These are phyloP conservation scores for Papilio elwesi DNA, from an alignment of 2,888 invertebrate genomes.

Conservation along the genomic window DNA sequence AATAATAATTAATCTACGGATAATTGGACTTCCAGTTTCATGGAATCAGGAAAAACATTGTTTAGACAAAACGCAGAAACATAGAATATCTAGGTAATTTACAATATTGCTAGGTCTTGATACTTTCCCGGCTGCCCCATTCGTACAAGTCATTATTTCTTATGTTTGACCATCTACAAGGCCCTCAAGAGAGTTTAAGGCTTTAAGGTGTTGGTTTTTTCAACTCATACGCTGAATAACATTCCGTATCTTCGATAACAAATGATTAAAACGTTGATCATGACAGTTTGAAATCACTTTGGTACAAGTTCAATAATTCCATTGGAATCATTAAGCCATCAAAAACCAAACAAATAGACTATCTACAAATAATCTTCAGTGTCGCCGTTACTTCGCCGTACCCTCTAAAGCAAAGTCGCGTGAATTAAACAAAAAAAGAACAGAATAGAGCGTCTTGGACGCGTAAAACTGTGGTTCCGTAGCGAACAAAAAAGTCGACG, in stretches of 20 bases:
- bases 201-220: neutral
- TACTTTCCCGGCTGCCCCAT: too few species aligned
- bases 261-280: slow-evolving; percentile 1
- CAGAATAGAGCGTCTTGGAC: slow-evolving; percentile 21
- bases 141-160: too few species aligned
- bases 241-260: neutral
- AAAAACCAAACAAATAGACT: slow-evolving; percentile 35
- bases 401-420: slow-evolving; percentile 24
- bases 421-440: slow-evolving; percentile 34
- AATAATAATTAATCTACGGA: too few species aligned
- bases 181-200: too few species aligned
- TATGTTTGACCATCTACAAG: too few species aligned
- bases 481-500: slow-evolving; percentile 20
- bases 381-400: slow-evolving; percentile 30
- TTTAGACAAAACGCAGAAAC: too few species aligned
- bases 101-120: too few species aligned
- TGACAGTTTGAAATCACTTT: slow-evolving; percentile 13
- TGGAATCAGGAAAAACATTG: too few species aligned
- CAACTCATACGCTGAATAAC: slow-evolving; percentile 2
- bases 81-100: too few species aligned
- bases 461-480: slow-evolving; percentile 36
- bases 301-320: slow-evolving; percentile 4
- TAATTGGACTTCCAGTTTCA: too few species aligned
- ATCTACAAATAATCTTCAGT: slow-evolving; percentile 28
- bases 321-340: slow-evolving; percentile 36